A percentile compares a stretch with the other conserved stretches of the same genome.
Conservation (phyloP, 2,113 vertebrate species). For the Penelope pileata region DNA sequence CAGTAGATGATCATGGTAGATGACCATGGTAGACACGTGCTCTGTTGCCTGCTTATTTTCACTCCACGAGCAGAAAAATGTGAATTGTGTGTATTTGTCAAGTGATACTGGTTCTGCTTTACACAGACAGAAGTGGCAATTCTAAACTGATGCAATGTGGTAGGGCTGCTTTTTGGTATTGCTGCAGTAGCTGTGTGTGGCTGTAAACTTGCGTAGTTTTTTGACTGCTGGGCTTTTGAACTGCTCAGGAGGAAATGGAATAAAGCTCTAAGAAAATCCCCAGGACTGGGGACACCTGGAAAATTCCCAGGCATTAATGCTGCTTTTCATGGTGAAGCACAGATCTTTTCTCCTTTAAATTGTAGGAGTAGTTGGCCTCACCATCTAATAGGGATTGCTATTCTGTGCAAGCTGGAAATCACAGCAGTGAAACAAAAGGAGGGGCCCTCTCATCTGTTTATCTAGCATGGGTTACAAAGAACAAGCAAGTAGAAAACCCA, state of each 20-base stretch:
- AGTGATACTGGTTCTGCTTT: neutral
- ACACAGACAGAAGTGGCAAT: neutral
- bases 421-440: neutral
- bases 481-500: neutral
- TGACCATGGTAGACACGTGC: neutral
- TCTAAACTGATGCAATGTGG: neutral
- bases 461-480: neutral
- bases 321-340: neutral
- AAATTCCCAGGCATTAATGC: neutral
- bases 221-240: neutral
- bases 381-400: neutral
- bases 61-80: neutral
- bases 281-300: fast-evolving
- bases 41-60: neutral
- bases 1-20: neutral
- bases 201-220: neutral
- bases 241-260: neutral
- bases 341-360: neutral
- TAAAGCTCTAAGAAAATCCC: neutral
- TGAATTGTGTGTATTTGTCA: neutral
- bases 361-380: neutral
- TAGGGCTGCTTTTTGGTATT: neutral
- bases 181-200: neutral
- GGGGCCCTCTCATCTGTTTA: neutral
- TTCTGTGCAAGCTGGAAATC: neutral